Evolutionary conservation across 35 echinoderm and acorn worm species (phyloP).

Genomic region (Ptychodera flava): DNA sequence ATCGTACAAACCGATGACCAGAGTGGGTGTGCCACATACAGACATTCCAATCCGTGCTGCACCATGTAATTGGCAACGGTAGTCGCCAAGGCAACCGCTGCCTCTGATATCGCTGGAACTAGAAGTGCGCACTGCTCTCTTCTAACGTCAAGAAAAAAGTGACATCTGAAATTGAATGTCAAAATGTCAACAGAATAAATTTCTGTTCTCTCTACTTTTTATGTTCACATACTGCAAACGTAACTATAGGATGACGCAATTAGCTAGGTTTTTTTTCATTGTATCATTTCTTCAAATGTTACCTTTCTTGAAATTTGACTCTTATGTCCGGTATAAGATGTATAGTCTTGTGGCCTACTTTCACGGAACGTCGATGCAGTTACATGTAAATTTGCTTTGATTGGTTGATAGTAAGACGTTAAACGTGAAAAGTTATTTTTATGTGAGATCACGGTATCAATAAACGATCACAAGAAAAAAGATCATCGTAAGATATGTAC

Average conservation of each 20-base stretch:
- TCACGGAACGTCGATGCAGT: too few relatives aligned
- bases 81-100: neutral
- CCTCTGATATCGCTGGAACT: neutral
- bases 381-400: too few relatives aligned
- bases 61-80: neutral
- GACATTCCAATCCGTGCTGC: neutral
- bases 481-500: too few relatives aligned
- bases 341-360: neutral
- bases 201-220: neutral
- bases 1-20: neutral
- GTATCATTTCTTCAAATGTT: neutral
- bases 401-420: too few relatives aligned
- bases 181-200: neutral
- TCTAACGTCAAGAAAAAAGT: neutral
- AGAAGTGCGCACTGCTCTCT: neutral
- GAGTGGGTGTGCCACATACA: neutral
- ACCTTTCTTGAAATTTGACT: neutral
- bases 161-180: neutral
- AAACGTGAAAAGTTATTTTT: too few relatives aligned
- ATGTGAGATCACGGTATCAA: too few relatives aligned
- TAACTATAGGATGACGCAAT: neutral
- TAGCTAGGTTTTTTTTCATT: neutral
- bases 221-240: neutral
- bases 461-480: too few relatives aligned
- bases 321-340: neutral